Evolutionary conservation across 1,140 invertebrate genomes (phyloP), one percentile per base, ranked within the genome.

Genomic region (Drosophila malerkotliana): DNA sequence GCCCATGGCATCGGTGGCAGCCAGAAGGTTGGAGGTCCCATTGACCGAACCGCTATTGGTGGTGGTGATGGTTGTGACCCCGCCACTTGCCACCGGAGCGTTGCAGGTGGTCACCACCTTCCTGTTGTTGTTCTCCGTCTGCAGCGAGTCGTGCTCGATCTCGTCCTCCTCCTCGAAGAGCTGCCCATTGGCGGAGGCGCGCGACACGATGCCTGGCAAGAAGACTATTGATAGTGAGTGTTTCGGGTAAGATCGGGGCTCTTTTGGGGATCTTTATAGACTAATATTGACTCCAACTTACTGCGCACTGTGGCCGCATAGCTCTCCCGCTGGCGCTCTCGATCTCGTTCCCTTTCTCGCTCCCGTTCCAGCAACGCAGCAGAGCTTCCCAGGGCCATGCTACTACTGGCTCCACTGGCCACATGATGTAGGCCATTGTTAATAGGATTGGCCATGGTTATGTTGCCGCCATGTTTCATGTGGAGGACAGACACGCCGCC

Each of bases 341-440:
- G 72, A n/a, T 83, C 90, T 14, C 88, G 72, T 37, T 92, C 90
- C 4, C 88, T 72, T 45, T 92, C 91, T 2, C 85, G 72, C 26
- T 90, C 85, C 4, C 84, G 73, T 49, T 91, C 81, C 56, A 79
- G 47, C 49, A 90, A 44, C 2, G 74, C 67, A 32, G 77, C 75
- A 12, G 88, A 74, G 32, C 76, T 85, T 34, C 93, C 93, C 0
- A 93, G 92, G 3, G 92, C 93, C 57, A 93, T 92, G 76, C 93
- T 93, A 79, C 93, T 92, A 68, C 93, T 90, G 12, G 93, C 93
- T 24, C 92, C 92, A 14, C 72, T 80, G 41, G 59, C 79, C 44
- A 87, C 79, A 64, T 87, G 76, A 53, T 79, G 72, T 10, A 90
- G 57, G 1, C 87, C 83, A 72, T 90, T 92, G 28, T 83, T 88